Conservation (phyloP, 2,797 vertebrate species). For the Phoxinus dragarum region DNA sequence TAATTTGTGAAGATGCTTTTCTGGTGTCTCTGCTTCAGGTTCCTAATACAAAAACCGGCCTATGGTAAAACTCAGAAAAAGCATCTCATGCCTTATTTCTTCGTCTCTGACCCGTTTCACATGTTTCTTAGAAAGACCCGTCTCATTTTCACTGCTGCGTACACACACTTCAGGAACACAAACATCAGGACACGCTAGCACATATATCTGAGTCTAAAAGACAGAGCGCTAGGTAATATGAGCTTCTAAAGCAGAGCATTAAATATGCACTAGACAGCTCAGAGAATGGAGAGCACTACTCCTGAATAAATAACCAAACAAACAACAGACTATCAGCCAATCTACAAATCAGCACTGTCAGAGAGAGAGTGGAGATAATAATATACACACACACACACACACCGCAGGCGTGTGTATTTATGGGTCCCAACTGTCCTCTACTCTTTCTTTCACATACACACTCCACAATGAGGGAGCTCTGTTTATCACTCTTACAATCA, state of each 20-base stretch:
- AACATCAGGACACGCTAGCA: not conserved
- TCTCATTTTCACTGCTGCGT: not conserved
- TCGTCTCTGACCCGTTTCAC: constrained; percentile 2
- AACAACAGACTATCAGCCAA: constrained; percentile 43
- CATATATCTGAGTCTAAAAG: constrained; percentile 16
- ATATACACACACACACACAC: constrained; percentile 48
- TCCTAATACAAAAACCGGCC: not conserved
- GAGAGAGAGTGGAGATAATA: constrained; percentile 52
- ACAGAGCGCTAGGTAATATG: constrained; percentile 34
- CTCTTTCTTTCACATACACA: constrained; percentile 43
- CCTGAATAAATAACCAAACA: constrained; percentile 54
- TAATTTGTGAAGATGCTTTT: constrained; percentile 16
- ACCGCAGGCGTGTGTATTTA: constrained; percentile 47
- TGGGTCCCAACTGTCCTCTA: constrained; percentile 53
- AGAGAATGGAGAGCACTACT: constrained; percentile 64
- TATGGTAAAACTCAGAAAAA: not conserved
- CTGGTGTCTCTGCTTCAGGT: not conserved
- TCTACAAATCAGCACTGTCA: constrained; percentile 55
- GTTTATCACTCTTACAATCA: constrained; percentile 35
- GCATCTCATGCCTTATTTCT: not conserved
- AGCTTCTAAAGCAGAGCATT: constrained; percentile 73
- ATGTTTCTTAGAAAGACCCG: not conserved
- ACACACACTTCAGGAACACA: not conserved
- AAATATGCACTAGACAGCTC: constrained; percentile 80
- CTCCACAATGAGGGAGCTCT: not conserved